Percentiles rank a stretch among this genome's conserved stretches.
Conservation (phyloP, 2,113 vertebrate species). For the Scatophagus argus region DNA sequence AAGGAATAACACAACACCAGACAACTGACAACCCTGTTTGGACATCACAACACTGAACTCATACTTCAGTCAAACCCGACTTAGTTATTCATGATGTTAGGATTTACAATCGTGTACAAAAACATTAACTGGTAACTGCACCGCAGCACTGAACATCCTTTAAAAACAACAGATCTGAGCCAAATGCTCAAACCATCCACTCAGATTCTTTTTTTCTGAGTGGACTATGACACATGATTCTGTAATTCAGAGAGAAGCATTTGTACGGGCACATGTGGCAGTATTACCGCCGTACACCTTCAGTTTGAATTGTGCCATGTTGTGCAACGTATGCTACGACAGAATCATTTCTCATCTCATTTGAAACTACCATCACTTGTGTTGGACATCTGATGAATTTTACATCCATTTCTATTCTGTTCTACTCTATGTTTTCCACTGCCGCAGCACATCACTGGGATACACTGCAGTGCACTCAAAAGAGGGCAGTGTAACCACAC, state of each 20-base stretch:
- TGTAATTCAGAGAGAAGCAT: background rate
- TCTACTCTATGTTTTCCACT: slow-evolving; percentile 6
- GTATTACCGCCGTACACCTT: background rate
- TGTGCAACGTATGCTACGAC: background rate
- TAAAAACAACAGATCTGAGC: background rate
- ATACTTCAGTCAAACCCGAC: background rate
- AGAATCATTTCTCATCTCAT: background rate
- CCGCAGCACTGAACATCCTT: too few species aligned
- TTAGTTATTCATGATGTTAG: background rate
- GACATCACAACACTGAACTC: background rate
- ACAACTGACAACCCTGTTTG: background rate
- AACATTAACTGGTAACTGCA: background rate
- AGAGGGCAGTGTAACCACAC: slow-evolving; percentile 78
- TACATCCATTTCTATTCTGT: background rate
- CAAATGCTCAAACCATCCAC: too few species aligned
- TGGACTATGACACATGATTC: background rate
- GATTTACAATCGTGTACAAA: background rate
- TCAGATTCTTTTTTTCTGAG: background rate
- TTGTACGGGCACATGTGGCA: background rate
- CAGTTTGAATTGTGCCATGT: background rate
- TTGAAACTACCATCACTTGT: background rate
- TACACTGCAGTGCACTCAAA: slow-evolving; percentile 62
- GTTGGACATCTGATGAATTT: background rate
- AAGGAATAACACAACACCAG: background rate
- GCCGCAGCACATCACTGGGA: slow-evolving; percentile 6